Base-by-base conservation (phyloP, 2,797 vertebrate species). In the Schizopygopsis pylzovi region DNA sequence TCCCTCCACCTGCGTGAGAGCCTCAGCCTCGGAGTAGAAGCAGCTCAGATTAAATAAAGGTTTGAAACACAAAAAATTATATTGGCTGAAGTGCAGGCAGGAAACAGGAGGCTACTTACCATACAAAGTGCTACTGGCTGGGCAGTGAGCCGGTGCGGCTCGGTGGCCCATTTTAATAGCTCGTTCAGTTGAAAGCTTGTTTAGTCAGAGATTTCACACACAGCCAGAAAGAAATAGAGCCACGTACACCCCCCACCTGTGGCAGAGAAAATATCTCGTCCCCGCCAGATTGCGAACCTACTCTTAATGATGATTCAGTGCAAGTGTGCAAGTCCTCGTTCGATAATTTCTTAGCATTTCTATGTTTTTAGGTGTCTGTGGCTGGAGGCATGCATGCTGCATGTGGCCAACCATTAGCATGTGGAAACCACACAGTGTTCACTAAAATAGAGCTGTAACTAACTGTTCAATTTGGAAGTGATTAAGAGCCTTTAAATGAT, bases 31-130 rank as follows among this genome's bases (percentile, higher is more conserved):
- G 4, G 63, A 70, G 65, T 85, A 71, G 25, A 85, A 43, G 54
- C 43, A 52, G 54, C 54, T 13, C 11, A 81, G 54, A 85, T 80
- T 85, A 81, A 80, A 85, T 85, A 81, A 81, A 81, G 84, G 54
- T 47, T 61, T 59, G 33, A 85, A 59, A 78, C 63, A 45, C 59
- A 77, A 18, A 76, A 47, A 41, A 65, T 28, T 77, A 65, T 65
- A 71, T 73, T 85, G 78, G 84, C 77, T 75, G 70, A 65, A 52
- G 77, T 3, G 25, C 78, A 47, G 68, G 15, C 67, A 85, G 78
- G 56, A 85, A 85, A 85, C 84, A 85, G 84, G 54, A 85, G 78
- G 78, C 68, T 49, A 65, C 68, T 85, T 85, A 81, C 70, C 84
- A 85, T 80, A 73, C 54, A 73, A 85, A 85, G 78, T 85, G 78